Evolutionary conservation across 2,888 invertebrate species (phyloP).

Genomic region (Anticlea derivata): DNA sequence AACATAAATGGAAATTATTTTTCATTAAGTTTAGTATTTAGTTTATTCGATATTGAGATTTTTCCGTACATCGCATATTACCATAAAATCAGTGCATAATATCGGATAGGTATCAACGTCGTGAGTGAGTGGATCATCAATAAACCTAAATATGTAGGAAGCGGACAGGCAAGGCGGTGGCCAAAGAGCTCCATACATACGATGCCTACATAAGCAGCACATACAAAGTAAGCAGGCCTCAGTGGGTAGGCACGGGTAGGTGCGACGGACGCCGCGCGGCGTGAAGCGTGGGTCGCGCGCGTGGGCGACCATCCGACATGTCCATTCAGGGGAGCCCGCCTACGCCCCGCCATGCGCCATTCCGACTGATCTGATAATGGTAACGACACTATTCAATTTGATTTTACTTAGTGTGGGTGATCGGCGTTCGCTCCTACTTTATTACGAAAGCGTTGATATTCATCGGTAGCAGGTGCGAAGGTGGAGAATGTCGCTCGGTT

Average conservation of each 20-base stretch:
- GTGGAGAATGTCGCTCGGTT: slow-evolving; percentile 36
- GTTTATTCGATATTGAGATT: too few species aligned
- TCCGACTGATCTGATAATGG: slow-evolving; percentile 60
- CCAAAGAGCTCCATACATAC: slow-evolving; percentile 18
- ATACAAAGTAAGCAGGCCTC: slow-evolving; percentile 10
- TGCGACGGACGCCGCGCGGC: slow-evolving; percentile 22
- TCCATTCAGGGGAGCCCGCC: slow-evolving; percentile 73
- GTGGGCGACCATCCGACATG: slow-evolving; percentile 55
- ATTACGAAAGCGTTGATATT: slow-evolving; percentile 41
- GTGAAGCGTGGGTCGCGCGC: slow-evolving; percentile 45
- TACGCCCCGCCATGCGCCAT: slow-evolving; percentile 51
- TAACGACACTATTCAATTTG: slow-evolving; percentile 53
- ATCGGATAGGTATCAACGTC: too few species aligned
- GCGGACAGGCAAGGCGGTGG: slow-evolving; percentile 36
- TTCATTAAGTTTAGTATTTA: too few species aligned
- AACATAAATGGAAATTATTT: too few species aligned
- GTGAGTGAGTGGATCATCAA: slow-evolving; percentile 50
- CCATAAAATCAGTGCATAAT: too few species aligned
- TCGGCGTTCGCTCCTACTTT: slow-evolving; percentile 26
- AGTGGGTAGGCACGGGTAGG: slow-evolving; percentile 43
- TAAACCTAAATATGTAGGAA: slow-evolving; percentile 47
- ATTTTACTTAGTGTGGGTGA: slow-evolving; percentile 51
- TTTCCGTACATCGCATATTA: too few species aligned
- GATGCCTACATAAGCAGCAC: slow-evolving; percentile 6
- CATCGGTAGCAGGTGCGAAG: slow-evolving; percentile 33